phyloP scores from a whole-genome alignment of 2,113 vertebrate genomes.

The Engystomops pustulosus region DNA sequence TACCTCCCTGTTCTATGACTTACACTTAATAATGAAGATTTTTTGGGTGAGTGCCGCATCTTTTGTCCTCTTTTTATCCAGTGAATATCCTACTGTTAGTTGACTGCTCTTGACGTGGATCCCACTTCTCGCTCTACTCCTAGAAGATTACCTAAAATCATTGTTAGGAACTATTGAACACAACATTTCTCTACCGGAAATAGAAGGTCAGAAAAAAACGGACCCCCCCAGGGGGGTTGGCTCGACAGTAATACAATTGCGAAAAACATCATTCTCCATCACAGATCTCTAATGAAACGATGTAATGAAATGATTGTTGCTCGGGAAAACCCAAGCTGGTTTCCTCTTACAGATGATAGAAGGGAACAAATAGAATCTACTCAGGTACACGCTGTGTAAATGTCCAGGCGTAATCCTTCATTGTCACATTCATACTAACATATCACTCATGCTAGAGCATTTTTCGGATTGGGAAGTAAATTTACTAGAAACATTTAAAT shows the following conservation, averaged over 20 bases:
- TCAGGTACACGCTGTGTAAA: background rate
- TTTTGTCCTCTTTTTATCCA: too few relatives aligned
- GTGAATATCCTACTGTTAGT: background rate
- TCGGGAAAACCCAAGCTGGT: background rate
- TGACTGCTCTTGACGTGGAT: background rate
- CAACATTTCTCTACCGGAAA: background rate
- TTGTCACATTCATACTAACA: background rate
- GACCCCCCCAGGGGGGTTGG: too few relatives aligned
- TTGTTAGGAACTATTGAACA: background rate
- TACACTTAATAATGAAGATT: too few relatives aligned
- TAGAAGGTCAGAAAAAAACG: background rate
- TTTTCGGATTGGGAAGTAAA: background rate
- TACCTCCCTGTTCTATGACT: too few relatives aligned
- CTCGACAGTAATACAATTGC: background rate
- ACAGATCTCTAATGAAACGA: background rate
- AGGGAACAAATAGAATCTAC: constrained; percentile 20
- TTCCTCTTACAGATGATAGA: background rate
- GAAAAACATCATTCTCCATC: background rate
- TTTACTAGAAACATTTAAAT: constrained; percentile 1
- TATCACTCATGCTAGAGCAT: background rate
- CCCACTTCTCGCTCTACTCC: background rate
- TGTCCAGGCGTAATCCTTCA: background rate
- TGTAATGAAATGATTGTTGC: background rate
- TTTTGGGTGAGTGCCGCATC: too few relatives aligned
- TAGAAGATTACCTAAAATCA: too few relatives aligned